Percentiles rank a stretch among this genome's conserved stretches.
Evolutionary conservation across 2,888 invertebrate genomes (phyloP).

Genomic region (Acleris holmiana): DNA sequence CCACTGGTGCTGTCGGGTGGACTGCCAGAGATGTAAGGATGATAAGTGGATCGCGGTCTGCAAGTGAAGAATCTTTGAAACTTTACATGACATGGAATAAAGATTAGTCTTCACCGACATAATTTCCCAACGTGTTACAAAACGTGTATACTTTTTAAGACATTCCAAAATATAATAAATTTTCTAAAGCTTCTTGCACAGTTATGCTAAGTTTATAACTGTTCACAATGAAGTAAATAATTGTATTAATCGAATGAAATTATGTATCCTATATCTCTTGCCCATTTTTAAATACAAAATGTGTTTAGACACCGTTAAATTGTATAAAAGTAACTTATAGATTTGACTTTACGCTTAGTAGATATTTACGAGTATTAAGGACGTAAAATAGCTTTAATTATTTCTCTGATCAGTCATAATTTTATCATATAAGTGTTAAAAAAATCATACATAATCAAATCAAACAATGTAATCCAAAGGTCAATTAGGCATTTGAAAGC

Average conservation of each 20-base stretch:
- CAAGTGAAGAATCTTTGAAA: constrained; percentile 82
- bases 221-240: not conserved
- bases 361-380: constrained; percentile 10
- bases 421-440: not conserved
- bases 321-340: constrained; percentile 1
- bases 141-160: no score
- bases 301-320: not conserved
- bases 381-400: constrained; percentile 28
- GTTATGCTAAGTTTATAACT: not conserved
- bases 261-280: not conserved
- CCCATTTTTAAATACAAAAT: not conserved
- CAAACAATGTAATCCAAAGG: no score
- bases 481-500: no score
- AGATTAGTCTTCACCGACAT: no score
- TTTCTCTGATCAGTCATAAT: not conserved
- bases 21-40: constrained; percentile 93
- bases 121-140: no score
- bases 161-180: no score
- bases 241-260: not conserved
- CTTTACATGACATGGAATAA: not conserved
- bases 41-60: constrained; percentile 96
- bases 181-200: not conserved
- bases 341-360: constrained; percentile 21
- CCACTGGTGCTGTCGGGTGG: constrained; percentile 97
- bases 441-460: not conserved